Percentiles rank a stretch among this genome's conserved stretches.
These are phyloP conservation scores for Solen grandis DNA, from an alignment of 1,140 invertebrate species.

Conservation along the genomic window DNA sequence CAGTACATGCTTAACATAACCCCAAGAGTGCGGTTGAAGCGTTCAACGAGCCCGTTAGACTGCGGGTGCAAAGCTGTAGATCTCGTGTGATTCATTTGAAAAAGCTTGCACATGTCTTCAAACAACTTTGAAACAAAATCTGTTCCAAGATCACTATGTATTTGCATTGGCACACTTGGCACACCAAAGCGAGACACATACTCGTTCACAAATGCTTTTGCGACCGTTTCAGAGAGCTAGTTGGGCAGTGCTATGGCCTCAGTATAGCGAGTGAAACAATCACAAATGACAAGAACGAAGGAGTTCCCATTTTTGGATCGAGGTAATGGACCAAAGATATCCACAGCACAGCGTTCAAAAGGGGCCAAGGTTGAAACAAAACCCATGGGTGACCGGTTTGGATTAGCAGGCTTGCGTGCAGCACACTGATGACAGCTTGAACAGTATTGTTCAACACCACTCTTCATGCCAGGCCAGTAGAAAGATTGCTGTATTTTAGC, in stretches of 20 bases:
- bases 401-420: constrained; percentile 18
- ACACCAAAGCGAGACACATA: constrained; percentile 58
- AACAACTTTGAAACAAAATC: constrained; percentile 55
- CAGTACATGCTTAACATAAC: constrained; percentile 33
- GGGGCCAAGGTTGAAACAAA: constrained; percentile 39
- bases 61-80: constrained; percentile 69
- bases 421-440: too few species aligned
- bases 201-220: constrained; percentile 48
- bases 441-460: too few species aligned
- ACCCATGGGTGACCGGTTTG: constrained; percentile 24
- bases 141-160: constrained; percentile 59
- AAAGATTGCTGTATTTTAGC: too few species aligned
- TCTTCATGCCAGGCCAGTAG: too few species aligned
- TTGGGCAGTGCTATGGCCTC: constrained; percentile 65
- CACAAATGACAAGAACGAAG: constrained; percentile 63
- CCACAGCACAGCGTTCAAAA: constrained; percentile 69
- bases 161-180: constrained; percentile 39
- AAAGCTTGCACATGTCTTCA: constrained; percentile 44
- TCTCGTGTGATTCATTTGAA: constrained; percentile 58
- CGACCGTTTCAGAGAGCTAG: constrained; percentile 54
- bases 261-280: constrained; percentile 73
- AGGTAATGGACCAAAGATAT: constrained; percentile 74
- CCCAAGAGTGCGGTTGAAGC: constrained; percentile 58
- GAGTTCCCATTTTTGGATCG: constrained; percentile 62
- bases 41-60: constrained; percentile 71